Percentiles rank a stretch among this genome's conserved stretches.
These are phyloP conservation scores for Yponomeuta sedellus DNA, from an alignment of 2,888 invertebrate genomes.

Conservation along the genomic window DNA sequence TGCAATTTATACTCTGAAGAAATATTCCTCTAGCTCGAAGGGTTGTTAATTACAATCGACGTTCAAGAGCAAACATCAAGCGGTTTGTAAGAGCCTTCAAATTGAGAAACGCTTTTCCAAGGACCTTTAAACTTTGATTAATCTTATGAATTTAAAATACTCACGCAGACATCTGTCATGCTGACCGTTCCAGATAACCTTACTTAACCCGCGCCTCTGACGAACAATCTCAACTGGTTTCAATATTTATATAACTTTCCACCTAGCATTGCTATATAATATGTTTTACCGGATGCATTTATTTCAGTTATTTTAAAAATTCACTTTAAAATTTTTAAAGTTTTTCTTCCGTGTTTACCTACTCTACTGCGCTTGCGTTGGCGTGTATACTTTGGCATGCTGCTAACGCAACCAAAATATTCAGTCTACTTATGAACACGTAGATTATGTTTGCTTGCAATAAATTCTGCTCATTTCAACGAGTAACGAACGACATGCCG, in stretches of 20 bases:
- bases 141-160: slow-evolving; percentile 1
- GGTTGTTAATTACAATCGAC: not conserved
- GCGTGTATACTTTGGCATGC: not conserved
- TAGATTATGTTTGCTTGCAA: not conserved
- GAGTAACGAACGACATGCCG: too few species aligned
- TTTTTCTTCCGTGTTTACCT: not conserved
- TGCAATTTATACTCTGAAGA: too few species aligned
- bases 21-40: not conserved
- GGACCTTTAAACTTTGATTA: not conserved
- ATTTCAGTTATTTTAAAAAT: too few species aligned
- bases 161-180: not conserved
- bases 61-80: not conserved
- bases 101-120: not conserved
- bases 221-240: not conserved
- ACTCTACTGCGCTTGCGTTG: not conserved
- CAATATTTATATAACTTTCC: not conserved
- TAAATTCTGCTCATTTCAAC: not conserved
- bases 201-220: not conserved
- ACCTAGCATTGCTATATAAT: too few species aligned
- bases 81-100: not conserved
- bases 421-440: not conserved
- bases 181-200: not conserved
- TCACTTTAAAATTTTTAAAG: too few species aligned
- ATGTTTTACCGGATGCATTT: not conserved
- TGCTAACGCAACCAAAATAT: not conserved